phyloP scores from a whole-genome alignment of 2,797 vertebrate species.

The Glossophaga mutica region DNA sequence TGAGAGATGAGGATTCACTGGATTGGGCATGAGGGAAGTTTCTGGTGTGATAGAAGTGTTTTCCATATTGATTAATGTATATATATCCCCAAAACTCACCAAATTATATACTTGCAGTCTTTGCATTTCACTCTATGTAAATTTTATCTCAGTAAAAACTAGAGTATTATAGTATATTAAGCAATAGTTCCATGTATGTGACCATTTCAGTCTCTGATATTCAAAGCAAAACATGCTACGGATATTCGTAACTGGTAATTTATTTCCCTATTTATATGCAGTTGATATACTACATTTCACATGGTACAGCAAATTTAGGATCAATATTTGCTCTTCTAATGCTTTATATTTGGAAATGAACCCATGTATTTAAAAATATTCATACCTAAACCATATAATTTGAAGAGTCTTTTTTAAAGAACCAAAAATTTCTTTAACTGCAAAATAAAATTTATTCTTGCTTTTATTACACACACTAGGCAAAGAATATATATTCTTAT shows the following conservation, averaged over 20 bases:
- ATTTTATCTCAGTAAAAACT: not conserved
- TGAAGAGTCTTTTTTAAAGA: not conserved
- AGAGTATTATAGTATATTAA: not conserved
- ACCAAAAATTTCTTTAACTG: not conserved
- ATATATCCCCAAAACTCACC: not conserved
- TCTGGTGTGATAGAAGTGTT: not conserved
- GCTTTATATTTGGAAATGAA: slow-evolving; percentile 30
- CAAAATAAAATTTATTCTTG: not conserved
- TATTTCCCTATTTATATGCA: not conserved
- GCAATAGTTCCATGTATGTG: not conserved
- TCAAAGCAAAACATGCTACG: not conserved
- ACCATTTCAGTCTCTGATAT: not conserved
- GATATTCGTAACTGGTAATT: not conserved
- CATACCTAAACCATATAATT: slow-evolving; percentile 13
- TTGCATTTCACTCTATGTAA: not conserved
- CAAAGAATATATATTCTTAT: slow-evolving; percentile 14
- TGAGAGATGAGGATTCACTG: not conserved
- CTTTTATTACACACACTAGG: not conserved
- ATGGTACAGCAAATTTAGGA: not conserved
- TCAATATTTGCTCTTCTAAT: slow-evolving; percentile 4
- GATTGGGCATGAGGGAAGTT: not conserved
- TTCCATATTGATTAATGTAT: not conserved
- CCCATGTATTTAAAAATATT: slow-evolving; percentile 20
- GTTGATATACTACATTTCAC: not conserved
- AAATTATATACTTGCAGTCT: not conserved